Evolutionary conservation across 2,113 vertebrate genomes (phyloP).

Genomic region (Pterocles orientalis): DNA sequence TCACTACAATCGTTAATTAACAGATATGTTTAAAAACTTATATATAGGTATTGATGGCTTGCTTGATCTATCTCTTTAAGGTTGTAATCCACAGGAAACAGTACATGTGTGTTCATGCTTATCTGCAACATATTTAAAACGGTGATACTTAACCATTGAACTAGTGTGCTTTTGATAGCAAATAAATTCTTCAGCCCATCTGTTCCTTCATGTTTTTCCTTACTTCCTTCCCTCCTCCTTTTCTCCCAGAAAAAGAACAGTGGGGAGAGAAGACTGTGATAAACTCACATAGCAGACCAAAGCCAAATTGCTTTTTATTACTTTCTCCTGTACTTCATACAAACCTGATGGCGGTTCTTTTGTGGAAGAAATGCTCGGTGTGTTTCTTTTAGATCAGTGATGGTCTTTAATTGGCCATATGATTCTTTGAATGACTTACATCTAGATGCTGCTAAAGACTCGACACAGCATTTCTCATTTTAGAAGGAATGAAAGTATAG

Average conservation of each 20-base stretch:
- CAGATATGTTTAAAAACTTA: background rate
- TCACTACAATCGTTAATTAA: background rate
- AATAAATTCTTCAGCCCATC: background rate
- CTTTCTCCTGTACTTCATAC: background rate
- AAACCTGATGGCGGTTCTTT: background rate
- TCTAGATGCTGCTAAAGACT: background rate
- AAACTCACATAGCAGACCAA: background rate
- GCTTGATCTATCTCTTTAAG: background rate
- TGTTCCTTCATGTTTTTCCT: accelerated
- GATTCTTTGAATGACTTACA: background rate
- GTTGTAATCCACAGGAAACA: background rate
- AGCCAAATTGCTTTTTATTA: background rate
- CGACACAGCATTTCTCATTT: background rate
- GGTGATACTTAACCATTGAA: background rate
- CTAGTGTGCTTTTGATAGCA: background rate
- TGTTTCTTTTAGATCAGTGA: background rate
- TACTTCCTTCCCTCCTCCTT: background rate
- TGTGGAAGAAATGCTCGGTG: background rate
- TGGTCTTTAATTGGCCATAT: background rate
- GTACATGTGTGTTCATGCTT: background rate
- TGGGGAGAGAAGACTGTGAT: background rate
- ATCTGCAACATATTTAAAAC: background rate
- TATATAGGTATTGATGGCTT: background rate
- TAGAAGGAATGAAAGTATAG: background rate
- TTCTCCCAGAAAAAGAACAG: background rate